Base-by-base conservation (phyloP, 2,888 invertebrate genomes). In the Agrochola lota region DNA sequence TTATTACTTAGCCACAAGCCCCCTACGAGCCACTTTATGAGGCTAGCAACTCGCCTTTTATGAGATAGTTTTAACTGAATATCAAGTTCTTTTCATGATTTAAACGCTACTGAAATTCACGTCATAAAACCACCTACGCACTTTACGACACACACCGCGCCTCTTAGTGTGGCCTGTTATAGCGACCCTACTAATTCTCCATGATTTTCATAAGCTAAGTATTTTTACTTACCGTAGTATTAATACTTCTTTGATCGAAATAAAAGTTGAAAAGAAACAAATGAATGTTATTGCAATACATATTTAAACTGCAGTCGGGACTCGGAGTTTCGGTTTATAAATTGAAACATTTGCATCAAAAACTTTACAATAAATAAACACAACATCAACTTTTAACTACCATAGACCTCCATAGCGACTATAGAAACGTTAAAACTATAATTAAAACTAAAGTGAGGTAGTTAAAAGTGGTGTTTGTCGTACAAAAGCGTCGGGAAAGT, bases 381-480 rank as follows among this genome's bases (percentile, higher is more conserved):
- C 9, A 63, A 63, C 66, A 49, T 77, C 30, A 75, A 78, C 75
- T 84, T 78, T 75, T 62, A 69, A 74, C 79, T 52, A 30, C 35
- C 43, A 9, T 8, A 57, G 63, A 72, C 80, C 74, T 75, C 60
- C 62, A 43, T 40, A 55, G 49, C 23, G 26, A 15, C 52, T 85
- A 68, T 49, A 30, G 85, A 52, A 74, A 73, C 35, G 60, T 49
- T 78, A 63, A 83, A 87, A 88, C 77, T 81, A 82, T 81, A 80
- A 76, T 87, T 84, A 81, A 84, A 87, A 87, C 78, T 85, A 79
- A 82, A 84, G 63, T 57, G 76, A 71, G 71, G 72, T 78, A 74
- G 83, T 87, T 83, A 71, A 78, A 88, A 87, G 79, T 79, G 64
- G 52, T 83, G 80, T 87, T 82, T 80, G 85, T 85, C 77, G 83